Base-by-base conservation (phyloP, 2,888 invertebrate genomes). In the Apamea epomidion region DNA sequence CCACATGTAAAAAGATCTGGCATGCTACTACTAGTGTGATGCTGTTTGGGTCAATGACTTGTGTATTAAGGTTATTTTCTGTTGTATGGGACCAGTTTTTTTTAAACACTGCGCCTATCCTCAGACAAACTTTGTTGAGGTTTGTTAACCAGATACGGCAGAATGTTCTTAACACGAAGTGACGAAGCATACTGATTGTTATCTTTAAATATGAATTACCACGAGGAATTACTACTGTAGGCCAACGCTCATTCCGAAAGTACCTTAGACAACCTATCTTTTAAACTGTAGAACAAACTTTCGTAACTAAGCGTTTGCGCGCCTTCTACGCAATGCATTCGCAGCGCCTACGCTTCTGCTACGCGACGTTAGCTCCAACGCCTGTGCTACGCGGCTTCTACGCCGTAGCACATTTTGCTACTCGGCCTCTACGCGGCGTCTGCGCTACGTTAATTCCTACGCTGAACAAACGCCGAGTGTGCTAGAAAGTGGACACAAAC, bases 1-100 rank as follows among this genome's bases (percentile, higher is more conserved):
- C 92, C 93, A 93, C 93, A 92, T 92, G 92, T 92, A 91, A 92
- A 91, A 89, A 88, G 91, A 92, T 92, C 92, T 90, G 89, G 64
- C 37, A 21, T 62, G n/a, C 21, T 72, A 67, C 72, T 75, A 78
- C 80, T 83, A 75, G 81, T 88, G 76, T 85, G 79, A 80, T 87
- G 88, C 84, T 86, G 51, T 67, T n/a, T 16, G 5, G 80, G 87
- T 85, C 85, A 88, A 83, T 81, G 84, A 84, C 87, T 80, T 85
- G 71, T 78, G 76, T n/a, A 62, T n/a, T 58, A 21, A 54, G 14
- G 32, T 62, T 25, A 2, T 37, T 32, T 62, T n/a, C 48, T 74
- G 21, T 10, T 25, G 0, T 54, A 32, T 54, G 18, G 1, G 6
- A 18, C 25, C 51, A 51, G n/a, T n/a, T 70, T 64, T 68, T 71